These are phyloP conservation scores for Apodemia hepburni DNA, from an alignment of 2,888 invertebrate genomes.

Conservation along the genomic window DNA sequence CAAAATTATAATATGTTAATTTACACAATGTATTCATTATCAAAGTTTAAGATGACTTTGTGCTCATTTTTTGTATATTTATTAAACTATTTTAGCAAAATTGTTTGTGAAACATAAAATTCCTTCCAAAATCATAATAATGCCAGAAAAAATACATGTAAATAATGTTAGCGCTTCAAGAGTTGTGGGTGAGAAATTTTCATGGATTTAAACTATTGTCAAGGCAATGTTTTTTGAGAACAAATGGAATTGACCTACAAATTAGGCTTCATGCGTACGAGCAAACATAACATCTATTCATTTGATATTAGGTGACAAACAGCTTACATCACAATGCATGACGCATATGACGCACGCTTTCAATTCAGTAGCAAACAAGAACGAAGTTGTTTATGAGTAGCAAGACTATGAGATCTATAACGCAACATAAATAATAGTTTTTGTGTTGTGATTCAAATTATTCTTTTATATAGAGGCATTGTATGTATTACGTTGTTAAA, in stretches of 20 bases:
- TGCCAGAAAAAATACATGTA: background rate
- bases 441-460: background rate
- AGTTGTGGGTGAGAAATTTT: background rate
- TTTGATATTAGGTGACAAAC: conserved; percentile 15
- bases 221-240: conserved; percentile 8
- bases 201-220: conserved; percentile 11
- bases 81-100: background rate
- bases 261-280: conserved; percentile 8
- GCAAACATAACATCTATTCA: conserved; percentile 15
- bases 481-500: conserved; percentile 26
- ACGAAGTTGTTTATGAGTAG: conserved; percentile 18
- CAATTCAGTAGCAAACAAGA: conserved; percentile 30
- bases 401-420: conserved; percentile 5
- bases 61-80: background rate
- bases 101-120: background rate
- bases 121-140: background rate
- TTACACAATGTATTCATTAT: background rate
- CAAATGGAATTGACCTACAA: conserved; percentile 14
- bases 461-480: background rate
- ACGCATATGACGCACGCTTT: conserved; percentile 31
- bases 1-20: background rate
- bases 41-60: background rate
- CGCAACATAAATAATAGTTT: conserved; percentile 12
- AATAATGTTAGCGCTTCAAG: background rate
- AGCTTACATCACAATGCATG: conserved; percentile 19